These are phyloP conservation scores for Lysandra bellargus DNA, from an alignment of 2,888 invertebrate genomes.

Conservation along the genomic window DNA sequence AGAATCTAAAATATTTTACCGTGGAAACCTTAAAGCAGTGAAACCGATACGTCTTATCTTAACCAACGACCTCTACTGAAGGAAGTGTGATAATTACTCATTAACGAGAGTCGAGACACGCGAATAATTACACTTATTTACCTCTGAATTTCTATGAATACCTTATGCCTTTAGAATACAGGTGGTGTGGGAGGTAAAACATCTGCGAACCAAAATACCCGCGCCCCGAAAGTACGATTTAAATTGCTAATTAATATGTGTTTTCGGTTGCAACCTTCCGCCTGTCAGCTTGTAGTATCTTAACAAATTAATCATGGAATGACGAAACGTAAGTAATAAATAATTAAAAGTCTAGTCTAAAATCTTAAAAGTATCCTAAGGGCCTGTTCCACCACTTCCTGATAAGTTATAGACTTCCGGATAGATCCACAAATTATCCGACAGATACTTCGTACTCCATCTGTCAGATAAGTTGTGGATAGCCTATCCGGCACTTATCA, in stretches of 20 bases:
- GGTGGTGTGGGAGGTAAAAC: neutral
- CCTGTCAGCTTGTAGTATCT: neutral
- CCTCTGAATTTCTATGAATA: neutral
- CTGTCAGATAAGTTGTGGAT: no score
- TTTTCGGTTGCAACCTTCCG: conserved; percentile 11
- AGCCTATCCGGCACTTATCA: no score
- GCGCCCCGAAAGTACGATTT: neutral
- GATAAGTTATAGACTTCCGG: no score
- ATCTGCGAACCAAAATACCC: neutral
- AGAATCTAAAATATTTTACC: neutral
- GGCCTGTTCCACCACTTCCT: no score
- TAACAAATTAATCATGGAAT: neutral
- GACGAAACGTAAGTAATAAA: neutral
- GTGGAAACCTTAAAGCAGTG: neutral
- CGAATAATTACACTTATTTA: neutral
- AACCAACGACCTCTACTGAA: conserved; percentile 6
- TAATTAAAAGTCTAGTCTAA: neutral
- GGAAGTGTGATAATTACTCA: conserved; percentile 18
- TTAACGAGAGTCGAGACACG: neutral
- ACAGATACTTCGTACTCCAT: no score
- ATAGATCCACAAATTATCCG: no score
- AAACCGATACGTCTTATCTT: neutral
- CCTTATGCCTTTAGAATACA: neutral
- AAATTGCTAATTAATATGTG: conserved; percentile 14
- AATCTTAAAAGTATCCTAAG: neutral